Base-by-base conservation (phyloP, 1,140 invertebrate species). In the Drosophila gunungcola region DNA sequence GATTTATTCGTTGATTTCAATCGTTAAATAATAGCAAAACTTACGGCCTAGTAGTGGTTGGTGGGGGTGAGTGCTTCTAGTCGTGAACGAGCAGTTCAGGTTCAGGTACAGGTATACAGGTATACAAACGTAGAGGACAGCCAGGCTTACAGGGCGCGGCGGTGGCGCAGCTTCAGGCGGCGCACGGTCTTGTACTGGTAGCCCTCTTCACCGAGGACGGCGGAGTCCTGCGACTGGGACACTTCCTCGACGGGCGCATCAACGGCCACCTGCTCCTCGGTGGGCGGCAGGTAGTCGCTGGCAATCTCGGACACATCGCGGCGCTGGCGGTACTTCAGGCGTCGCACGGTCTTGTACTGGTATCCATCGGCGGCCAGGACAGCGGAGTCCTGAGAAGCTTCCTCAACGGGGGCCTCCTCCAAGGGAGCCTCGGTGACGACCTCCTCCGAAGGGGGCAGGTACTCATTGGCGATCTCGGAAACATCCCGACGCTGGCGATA, bases 11-110 rank as follows among this genome's bases (percentile, higher is more conserved):
- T 74, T 76, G 82, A 88, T 88, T 86, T 83, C 79, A 69, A 82
- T 88, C 82, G 88, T 75, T 80, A 84, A 91, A 86, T 82, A 90
- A 90, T 82, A 75, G 80, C 72, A 78, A 90, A 74, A 74, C 75
- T 90, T 86, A 88, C 21, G 55, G 48, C 73, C 83, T 89, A 89
- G 42, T 64, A 79, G 81, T 67, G 58, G 36, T 64, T 83, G 76
- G 72, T 78, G 69, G 78, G 69, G 56, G 46, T 55, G 48, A 51
- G 69, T 13, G 25, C 41, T 73, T 78, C 42, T 54, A 69, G 80
- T 89, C 80, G 77, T 49, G 72, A 74, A 70, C 77, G 79, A 60
- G 74, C 56, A 69, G 78, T 55, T 76, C 67, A 70, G 64, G 64
- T 70, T 70, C 53, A 41, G 29, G 42, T 29, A 36, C 10, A 57